Conservation (phyloP, 2,113 vertebrate species). For the Jacana jacana region DNA sequence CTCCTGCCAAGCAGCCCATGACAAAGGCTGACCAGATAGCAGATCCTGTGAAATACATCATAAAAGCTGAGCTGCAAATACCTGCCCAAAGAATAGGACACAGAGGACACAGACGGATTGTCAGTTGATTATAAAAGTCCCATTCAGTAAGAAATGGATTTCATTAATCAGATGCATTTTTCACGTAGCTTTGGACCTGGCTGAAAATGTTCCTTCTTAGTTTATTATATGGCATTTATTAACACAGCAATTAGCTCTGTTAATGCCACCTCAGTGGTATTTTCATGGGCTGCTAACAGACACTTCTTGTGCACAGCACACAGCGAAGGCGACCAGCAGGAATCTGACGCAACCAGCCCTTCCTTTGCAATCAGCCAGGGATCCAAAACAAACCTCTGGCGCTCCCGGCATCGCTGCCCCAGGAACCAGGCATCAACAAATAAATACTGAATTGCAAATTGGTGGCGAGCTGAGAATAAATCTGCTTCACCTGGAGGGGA, state of each 20-base stretch:
- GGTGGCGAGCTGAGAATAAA: constrained; percentile 32
- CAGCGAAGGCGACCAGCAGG: constrained; percentile 25
- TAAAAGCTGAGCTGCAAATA: neutral
- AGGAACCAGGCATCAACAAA: constrained; percentile 43
- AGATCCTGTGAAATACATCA: neutral
- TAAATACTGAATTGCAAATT: constrained; percentile 48
- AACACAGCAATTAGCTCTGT: constrained; percentile 59
- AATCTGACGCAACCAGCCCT: constrained; percentile 8
- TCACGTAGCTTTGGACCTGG: neutral
- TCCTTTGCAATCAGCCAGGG: neutral
- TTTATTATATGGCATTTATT: constrained; percentile 63
- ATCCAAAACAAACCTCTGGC: constrained; percentile 54
- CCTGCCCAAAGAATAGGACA: neutral
- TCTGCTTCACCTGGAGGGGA: constrained; percentile 30
- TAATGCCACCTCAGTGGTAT: constrained; percentile 58
- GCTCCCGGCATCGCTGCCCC: neutral
- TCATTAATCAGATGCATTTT: neutral
- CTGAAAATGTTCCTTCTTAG: constrained; percentile 30
- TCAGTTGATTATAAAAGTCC: neutral
- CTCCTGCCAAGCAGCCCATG: neutral
- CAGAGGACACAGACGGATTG: neutral
- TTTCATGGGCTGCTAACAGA: constrained; percentile 60
- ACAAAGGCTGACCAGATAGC: neutral
- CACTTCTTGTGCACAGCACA: constrained; percentile 34
- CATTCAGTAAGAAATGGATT: constrained; percentile 5